Evolutionary conservation across 2,888 invertebrate species (phyloP).

Genomic region (Cephus spinipes): DNA sequence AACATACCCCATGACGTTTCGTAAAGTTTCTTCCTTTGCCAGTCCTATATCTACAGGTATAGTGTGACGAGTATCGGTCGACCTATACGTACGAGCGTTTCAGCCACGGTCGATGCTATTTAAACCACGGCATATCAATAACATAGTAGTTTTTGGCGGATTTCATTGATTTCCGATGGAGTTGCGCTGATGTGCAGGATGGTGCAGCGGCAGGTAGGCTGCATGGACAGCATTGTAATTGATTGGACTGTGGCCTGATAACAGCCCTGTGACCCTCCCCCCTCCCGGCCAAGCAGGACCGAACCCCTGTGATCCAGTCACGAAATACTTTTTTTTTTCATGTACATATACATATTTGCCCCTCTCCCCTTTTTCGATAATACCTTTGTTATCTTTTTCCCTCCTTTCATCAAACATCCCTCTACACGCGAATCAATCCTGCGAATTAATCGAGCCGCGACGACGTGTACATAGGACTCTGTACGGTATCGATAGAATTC

Average conservation of each 20-base stretch:
- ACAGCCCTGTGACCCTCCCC: conserved; percentile 45
- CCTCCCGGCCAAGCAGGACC: conserved; percentile 13
- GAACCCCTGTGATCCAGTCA: conserved; percentile 24
- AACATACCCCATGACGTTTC: background rate
- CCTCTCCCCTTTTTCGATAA: conserved; percentile 4
- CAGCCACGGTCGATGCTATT: conserved; percentile 33
- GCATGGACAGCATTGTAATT: conserved; percentile 57
- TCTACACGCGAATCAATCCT: background rate
- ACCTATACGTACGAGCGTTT: background rate
- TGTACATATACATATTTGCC: conserved; percentile 21
- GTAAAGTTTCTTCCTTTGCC: background rate
- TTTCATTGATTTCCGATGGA: conserved; percentile 63
- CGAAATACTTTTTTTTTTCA: conserved; percentile 41
- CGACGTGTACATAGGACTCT: background rate
- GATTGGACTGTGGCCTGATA: conserved; percentile 60
- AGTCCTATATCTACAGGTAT: background rate
- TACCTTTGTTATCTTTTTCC: conserved; percentile 9
- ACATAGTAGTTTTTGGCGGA: conserved; percentile 56
- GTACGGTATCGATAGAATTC: background rate
- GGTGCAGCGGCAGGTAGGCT: conserved; percentile 20
- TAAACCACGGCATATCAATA: conserved; percentile 60
- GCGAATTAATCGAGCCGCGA: conserved; percentile 12
- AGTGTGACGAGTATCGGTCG: background rate
- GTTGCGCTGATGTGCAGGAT: conserved; percentile 47
- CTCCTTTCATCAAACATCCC: conserved; percentile 11